Evolutionary conservation across 2,888 invertebrate genomes (phyloP), one percentile per base, ranked within the genome.

Genomic region (Pristionchus fissidentatus): DNA sequence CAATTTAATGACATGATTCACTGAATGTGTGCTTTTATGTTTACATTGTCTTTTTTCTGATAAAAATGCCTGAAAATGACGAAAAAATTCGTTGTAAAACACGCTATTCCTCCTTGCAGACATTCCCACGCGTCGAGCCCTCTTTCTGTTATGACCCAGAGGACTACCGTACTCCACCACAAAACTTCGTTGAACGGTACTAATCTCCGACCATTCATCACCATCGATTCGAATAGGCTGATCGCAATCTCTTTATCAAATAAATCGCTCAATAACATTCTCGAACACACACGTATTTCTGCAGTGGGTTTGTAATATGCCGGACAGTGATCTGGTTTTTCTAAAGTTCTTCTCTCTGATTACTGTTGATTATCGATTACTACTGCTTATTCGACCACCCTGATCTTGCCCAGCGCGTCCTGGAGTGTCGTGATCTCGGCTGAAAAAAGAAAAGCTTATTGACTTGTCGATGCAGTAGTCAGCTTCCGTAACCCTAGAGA

Each of bases 321-420:
- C 4, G 75, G 75, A 49, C 75, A 66, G 66, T 66, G 70, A 70
- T 43, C 35, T 62, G 62, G 22, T 10, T 43, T 1, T 62, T 29
- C 22, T 46, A 32, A 70, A 0, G 4, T 8, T 38, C 46, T 46
- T 49, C 46, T 46, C 32, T 5, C 29, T 29, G 4, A n/a, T 13
- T 62, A 19, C n/a, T 62, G 62, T n/a, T 29, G 49, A 49, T 49
- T 75, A 75, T 77, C 49, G 75, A 77, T 79, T 57, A 43, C 32
- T 75, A n/a, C n/a, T n/a, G 8, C 19, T 60, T 60, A 70, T 32
- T 41, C 60, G 60, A 81, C 80, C 3, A 46, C 62, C 80, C 62
- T 70, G 66, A 88, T 87, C 84, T 89, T 89, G 77, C 89, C 89
- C 22, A 91, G 85, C n/a, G 91, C 90, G 38, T 91, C 91, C 85